Evolutionary conservation across 2,797 vertebrate species (phyloP).

Genomic region (Myiotriccus ornatus): DNA sequence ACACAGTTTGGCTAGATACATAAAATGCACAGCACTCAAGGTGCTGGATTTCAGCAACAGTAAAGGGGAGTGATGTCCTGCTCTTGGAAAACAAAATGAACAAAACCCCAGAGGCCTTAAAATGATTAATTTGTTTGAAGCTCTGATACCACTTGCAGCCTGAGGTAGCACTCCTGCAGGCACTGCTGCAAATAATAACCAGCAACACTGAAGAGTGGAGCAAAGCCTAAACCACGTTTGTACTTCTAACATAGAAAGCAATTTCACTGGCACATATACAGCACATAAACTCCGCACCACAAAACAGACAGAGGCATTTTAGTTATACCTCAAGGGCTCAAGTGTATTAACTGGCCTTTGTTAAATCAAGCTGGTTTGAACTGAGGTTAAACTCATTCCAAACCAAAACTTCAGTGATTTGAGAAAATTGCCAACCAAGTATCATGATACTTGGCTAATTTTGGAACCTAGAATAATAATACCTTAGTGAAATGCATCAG

Average conservation of each 20-base stretch:
- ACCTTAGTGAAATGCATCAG: not conserved
- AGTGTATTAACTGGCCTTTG: slow-evolving; percentile 6
- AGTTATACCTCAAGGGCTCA: not conserved
- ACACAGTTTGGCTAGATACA: not conserved
- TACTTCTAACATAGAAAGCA: not conserved
- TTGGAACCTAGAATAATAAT: not conserved
- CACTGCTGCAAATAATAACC: not conserved
- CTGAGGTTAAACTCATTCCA: not conserved
- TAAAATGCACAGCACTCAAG: not conserved
- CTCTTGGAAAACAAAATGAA: not conserved
- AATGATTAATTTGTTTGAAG: not conserved
- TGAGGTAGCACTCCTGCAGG: not conserved
- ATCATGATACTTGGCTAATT: not conserved
- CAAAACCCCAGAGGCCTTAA: not conserved
- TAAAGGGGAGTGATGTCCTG: not conserved
- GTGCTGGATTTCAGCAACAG: not conserved
- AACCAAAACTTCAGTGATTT: not conserved
- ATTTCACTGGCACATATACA: not conserved
- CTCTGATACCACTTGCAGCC: not conserved
- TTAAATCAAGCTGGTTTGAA: slow-evolving; percentile 19
- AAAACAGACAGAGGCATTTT: not conserved
- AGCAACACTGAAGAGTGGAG: not conserved
- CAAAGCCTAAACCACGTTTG: not conserved
- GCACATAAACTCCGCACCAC: not conserved
- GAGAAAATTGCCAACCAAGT: not conserved